These are phyloP conservation scores for Sceliomorpha sp. DNA, from an alignment of 2,888 invertebrate genomes.

Conservation along the genomic window DNA sequence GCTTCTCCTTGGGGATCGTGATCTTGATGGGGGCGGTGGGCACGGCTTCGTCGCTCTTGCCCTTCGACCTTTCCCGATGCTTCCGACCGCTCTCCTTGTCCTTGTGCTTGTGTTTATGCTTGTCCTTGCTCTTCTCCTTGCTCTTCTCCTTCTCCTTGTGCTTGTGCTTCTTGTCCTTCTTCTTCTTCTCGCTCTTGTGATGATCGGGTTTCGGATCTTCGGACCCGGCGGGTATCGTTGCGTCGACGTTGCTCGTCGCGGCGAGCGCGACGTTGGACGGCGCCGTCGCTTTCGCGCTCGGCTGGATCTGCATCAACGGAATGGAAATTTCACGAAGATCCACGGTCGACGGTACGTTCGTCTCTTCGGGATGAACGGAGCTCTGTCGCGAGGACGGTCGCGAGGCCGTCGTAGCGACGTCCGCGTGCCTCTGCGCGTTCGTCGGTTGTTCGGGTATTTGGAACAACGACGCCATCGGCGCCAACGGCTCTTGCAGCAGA, in stretches of 20 bases:
- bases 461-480: no score
- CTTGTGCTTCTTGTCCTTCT: conserved; percentile 90
- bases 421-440: no score
- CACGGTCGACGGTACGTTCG: conserved; percentile 45
- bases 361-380: conserved; percentile 47
- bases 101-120: conserved; percentile 51
- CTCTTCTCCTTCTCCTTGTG: conserved; percentile 88
- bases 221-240: conserved; percentile 28
- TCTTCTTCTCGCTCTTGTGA: conserved; percentile 85
- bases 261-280: conserved; percentile 55
- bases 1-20: conserved; percentile 84
- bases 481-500: conserved; percentile 71
- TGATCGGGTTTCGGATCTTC: conserved; percentile 69
- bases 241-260: conserved; percentile 59
- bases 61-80: conserved; percentile 68
- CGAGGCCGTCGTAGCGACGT: no score
- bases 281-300: no score
- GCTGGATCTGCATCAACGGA: conserved; percentile 35
- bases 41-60: conserved; percentile 82
- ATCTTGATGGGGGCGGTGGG: conserved; percentile 81
- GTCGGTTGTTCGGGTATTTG: conserved; percentile 40
- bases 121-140: conserved; percentile 85
- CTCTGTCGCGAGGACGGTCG: no score
- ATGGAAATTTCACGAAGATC: conserved; percentile 49
- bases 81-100: conserved; percentile 77